Evolutionary conservation across 2,888 invertebrate genomes (phyloP).

Genomic region (Lottia gigantea): DNA sequence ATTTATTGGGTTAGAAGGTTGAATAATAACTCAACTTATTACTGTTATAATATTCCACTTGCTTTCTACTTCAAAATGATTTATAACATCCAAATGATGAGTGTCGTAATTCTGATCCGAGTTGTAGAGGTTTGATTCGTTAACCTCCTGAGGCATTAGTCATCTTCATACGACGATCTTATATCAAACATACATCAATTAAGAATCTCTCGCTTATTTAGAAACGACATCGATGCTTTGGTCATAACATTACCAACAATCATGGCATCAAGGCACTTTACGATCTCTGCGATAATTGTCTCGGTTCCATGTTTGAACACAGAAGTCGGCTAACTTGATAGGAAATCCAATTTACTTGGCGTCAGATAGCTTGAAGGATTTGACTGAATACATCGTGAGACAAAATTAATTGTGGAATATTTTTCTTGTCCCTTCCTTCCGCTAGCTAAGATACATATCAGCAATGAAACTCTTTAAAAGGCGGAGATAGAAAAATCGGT

Average conservation of each 20-base stretch:
- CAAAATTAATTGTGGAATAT: slow-evolving; percentile 49
- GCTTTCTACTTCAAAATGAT: no score
- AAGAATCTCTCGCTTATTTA: not conserved
- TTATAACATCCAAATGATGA: no score
- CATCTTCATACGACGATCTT: slow-evolving; percentile 2
- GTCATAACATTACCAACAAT: slow-evolving; percentile 6
- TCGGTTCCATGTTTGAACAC: slow-evolving; percentile 27
- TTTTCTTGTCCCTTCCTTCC: slow-evolving; percentile 38
- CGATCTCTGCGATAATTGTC: slow-evolving; percentile 19
- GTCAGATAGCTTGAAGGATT: slow-evolving; percentile 45
- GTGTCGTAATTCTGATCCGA: no score
- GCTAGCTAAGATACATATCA: slow-evolving; percentile 31
- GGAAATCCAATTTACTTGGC: slow-evolving; percentile 61
- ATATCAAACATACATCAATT: slow-evolving; percentile 4
- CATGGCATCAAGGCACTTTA: slow-evolving; percentile 23
- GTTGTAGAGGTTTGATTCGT: no score
- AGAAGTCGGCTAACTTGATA: slow-evolving; percentile 30
- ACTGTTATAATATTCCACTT: not conserved
- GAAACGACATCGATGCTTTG: not conserved
- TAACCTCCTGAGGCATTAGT: slow-evolving; percentile 2
- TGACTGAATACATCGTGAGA: slow-evolving; percentile 41
- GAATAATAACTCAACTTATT: slow-evolving; percentile 5
- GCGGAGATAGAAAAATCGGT: slow-evolving; percentile 24
- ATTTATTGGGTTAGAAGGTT: not conserved
- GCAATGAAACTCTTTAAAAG: slow-evolving; percentile 24